These are phyloP conservation scores for Nemotelus pantherinus DNA, from an alignment of 2,888 invertebrate species.

Conservation along the genomic window DNA sequence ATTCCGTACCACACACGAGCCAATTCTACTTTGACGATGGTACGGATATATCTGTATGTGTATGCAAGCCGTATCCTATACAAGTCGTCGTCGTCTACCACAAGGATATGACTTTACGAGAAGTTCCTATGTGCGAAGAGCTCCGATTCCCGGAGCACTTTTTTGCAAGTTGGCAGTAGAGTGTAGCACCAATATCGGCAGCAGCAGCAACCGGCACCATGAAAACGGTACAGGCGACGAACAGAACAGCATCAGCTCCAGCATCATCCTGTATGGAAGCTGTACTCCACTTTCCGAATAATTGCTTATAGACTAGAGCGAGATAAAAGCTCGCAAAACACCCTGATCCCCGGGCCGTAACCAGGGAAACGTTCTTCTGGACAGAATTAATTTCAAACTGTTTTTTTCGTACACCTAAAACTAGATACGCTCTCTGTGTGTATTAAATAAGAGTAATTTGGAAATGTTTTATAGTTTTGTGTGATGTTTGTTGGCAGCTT, in stretches of 20 bases:
- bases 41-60: slow-evolving; percentile 10
- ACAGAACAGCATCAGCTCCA: not conserved
- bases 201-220: slow-evolving; percentile 8
- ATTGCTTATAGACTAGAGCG: slow-evolving; percentile 53
- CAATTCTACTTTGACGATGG: not conserved
- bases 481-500: slow-evolving; percentile 7
- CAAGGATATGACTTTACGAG: slow-evolving; percentile 9
- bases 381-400: slow-evolving; percentile 35
- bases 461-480: slow-evolving; percentile 33
- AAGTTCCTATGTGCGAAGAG: slow-evolving; percentile 21
- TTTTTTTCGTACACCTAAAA: not conserved
- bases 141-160: slow-evolving; percentile 36
- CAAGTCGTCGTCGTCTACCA: slow-evolving; percentile 28
- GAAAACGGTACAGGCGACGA: too few species aligned
- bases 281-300: slow-evolving; percentile 16
- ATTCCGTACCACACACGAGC: slow-evolving; percentile 20
- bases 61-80: not conserved
- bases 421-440: slow-evolving; percentile 2
- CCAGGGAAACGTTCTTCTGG: slow-evolving; percentile 53
- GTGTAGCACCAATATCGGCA: not conserved
- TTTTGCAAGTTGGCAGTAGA: not conserved
- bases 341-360: slow-evolving; percentile 52
- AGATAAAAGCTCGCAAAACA: slow-evolving; percentile 53
- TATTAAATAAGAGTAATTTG: slow-evolving; percentile 36
- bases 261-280: not conserved